These are phyloP conservation scores for Oenanthe melanoleuca DNA, from an alignment of 2,113 vertebrate genomes.

Conservation along the genomic window DNA sequence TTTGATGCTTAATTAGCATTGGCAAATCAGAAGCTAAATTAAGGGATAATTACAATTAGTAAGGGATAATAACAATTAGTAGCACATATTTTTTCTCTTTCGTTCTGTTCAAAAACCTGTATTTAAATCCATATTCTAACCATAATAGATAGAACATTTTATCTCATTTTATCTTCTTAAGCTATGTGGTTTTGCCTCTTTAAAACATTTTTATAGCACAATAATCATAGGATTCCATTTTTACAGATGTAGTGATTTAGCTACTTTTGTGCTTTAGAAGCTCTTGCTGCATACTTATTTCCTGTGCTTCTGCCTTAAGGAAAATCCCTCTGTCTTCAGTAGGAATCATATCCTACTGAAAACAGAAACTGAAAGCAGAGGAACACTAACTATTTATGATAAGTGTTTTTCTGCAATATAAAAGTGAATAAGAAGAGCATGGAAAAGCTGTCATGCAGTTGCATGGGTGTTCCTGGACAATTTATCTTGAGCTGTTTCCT, in stretches of 20 bases:
- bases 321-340: not conserved
- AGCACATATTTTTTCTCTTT: not conserved
- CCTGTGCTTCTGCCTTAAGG: not conserved
- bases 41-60: not conserved
- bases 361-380: not conserved
- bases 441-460: not conserved
- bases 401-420: not conserved
- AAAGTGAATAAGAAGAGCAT: not conserved
- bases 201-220: conserved; percentile 5
- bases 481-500: not conserved
- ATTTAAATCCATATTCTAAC: not conserved
- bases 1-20: not conserved
- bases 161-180: not conserved
- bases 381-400: not conserved
- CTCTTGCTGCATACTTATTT: not conserved
- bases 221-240: not conserved
- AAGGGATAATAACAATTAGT: not conserved
- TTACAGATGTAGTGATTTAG: not conserved
- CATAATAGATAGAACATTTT: not conserved
- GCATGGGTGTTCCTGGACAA: not conserved
- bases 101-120: not conserved
- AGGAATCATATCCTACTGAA: not conserved
- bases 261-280: not conserved
- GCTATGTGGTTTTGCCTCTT: not conserved
- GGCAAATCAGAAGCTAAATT: not conserved